Base-by-base conservation (phyloP, 1,140 invertebrate genomes). In the Zelostemma sp. region DNA sequence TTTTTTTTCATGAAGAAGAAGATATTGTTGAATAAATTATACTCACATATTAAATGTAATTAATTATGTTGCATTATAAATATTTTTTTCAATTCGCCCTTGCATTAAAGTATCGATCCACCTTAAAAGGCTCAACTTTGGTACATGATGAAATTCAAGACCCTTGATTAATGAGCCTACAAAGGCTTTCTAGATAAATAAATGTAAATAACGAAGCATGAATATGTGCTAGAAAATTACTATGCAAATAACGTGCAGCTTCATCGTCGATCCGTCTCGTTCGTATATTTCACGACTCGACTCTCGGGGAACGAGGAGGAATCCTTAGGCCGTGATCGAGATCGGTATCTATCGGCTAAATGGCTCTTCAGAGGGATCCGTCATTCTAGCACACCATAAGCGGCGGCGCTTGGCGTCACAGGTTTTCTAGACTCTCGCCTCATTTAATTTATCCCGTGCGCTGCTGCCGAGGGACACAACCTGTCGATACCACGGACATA, bases 271-370 rank as follows among this genome's bases (percentile, higher is more conserved):
- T 25, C 21, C n/a, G n/a, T n/a, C n/a, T n/a, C n/a, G n/a, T n/a
- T n/a, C 21, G 21, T 25, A 25, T 25, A 25, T 25, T 56, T 19
- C 38, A 19, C 41, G 58, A 59, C 17, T 45, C n/a, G n/a, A n/a
- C n/a, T n/a, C n/a, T n/a, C n/a, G n/a, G n/a, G n/a, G n/a, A n/a
- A n/a, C 17, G 33, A 75, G 80, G 77, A 71, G 73, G 63, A 60
- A 67, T 75, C 70, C 73, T 55, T 67, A n/a, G 57, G 62, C 60
- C 62, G 68, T 51, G 73, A 78, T 81, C 79, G 76, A 80, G 81
- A 84, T 83, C 65, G 64, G 67, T 84, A 84, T 84, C 81, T 79
- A 71, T 75, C 61, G 73, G 72, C 78, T 80, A 81, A 80, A 81
- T 77, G 74, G 73, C 60, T 72, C 71, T 69, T 35, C 57, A 54